Percentiles rank a stretch among this genome's conserved stretches.
Evolutionary conservation across 1,140 invertebrate genomes (phyloP).

Genomic region (Nomia melanderi): DNA sequence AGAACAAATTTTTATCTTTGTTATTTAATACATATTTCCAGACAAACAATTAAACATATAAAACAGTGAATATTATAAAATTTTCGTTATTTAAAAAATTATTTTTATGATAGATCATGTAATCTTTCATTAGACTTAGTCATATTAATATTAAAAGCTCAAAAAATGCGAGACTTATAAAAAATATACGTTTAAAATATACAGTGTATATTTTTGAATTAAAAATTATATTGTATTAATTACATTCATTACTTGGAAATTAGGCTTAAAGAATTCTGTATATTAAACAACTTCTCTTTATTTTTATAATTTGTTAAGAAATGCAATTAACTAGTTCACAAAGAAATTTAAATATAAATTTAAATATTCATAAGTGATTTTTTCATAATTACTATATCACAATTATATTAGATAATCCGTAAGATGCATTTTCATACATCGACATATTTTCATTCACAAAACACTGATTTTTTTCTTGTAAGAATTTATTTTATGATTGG

Average conservation of each 20-base stretch:
- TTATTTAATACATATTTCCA: too few relatives aligned
- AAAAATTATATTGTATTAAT: not conserved
- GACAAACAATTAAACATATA: too few relatives aligned
- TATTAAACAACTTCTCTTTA: not conserved
- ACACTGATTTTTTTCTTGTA: not conserved
- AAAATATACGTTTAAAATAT: not conserved
- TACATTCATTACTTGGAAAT: not conserved
- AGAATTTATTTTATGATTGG: not conserved
- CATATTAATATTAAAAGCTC: too few relatives aligned
- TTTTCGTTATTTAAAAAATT: too few relatives aligned
- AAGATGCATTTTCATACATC: not conserved
- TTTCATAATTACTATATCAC: not conserved
- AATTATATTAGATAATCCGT: too few relatives aligned
- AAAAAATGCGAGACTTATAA: not conserved
- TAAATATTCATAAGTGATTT: not conserved
- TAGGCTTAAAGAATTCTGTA: not conserved
- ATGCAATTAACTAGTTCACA: not conserved
- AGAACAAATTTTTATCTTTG: too few relatives aligned
- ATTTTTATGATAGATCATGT: too few relatives aligned
- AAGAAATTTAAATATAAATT: too few relatives aligned
- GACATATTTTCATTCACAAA: too few relatives aligned
- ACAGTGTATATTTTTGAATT: not conserved
- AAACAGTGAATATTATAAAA: too few relatives aligned
- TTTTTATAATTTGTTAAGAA: not conserved
- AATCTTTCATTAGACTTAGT: too few relatives aligned